A percentile compares a stretch with the other conserved stretches of the same genome.
These are phyloP conservation scores for Spea bombifrons DNA, from an alignment of 2,113 vertebrate genomes.

Conservation along the genomic window DNA sequence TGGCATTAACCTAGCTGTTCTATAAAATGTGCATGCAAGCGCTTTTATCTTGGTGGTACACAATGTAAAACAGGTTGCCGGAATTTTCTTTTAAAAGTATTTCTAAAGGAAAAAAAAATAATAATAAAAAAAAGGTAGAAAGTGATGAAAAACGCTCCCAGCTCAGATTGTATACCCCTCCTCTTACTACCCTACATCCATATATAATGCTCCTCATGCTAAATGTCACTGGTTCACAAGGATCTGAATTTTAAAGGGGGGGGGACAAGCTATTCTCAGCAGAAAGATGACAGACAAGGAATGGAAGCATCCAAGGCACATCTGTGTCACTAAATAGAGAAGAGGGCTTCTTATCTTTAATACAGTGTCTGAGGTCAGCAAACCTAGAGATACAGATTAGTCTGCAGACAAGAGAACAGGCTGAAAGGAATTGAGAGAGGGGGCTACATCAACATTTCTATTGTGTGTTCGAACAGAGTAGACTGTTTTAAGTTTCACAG, in stretches of 20 bases:
- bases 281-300: conserved; percentile 21
- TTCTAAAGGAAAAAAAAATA: no score
- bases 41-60: not conserved
- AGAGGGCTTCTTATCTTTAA: not conserved
- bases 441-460: not conserved
- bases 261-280: conserved; percentile 22
- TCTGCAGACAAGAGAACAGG: not conserved
- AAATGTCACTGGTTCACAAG: conserved; percentile 37
- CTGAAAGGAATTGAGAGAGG: not conserved
- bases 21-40: not conserved
- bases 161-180: conserved; percentile 16
- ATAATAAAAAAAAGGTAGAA: conserved; percentile 29
- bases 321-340: not conserved
- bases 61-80: not conserved
- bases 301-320: conserved; percentile 24
- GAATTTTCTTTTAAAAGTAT: not conserved
- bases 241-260: conserved; percentile 24
- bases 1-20: not conserved
- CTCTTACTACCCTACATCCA: conserved; percentile 29
- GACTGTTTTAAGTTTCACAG: not conserved
- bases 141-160: conserved; percentile 23
- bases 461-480: not conserved
- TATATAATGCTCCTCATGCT: conserved; percentile 28
- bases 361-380: not conserved
- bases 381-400: not conserved